These are phyloP conservation scores for Carassius auratus DNA, from an alignment of 2,113 vertebrate genomes.

Conservation along the genomic window DNA sequence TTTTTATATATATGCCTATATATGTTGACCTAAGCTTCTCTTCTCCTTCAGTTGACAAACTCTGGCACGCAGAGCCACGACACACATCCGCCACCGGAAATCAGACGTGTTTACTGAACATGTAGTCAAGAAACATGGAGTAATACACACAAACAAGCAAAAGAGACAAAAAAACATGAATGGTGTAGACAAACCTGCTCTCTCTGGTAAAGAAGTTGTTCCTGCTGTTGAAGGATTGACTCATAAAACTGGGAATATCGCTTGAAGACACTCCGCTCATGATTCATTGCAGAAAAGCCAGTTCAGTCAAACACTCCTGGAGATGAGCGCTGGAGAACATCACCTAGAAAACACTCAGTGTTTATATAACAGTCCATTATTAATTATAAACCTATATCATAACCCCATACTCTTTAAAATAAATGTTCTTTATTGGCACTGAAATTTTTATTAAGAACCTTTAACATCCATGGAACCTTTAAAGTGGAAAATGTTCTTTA, in stretches of 20 bases:
- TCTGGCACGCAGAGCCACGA: conserved; percentile 68
- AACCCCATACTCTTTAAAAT: not conserved
- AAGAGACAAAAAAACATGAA: not conserved
- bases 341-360: conserved; percentile 60
- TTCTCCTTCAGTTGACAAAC: conserved; percentile 71
- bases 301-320: conserved; percentile 68
- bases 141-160: not conserved
- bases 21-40: conserved; percentile 62
- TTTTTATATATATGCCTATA: conserved; percentile 25
- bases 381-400: not conserved
- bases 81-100: conserved; percentile 67
- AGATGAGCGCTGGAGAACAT: conserved; percentile 70
- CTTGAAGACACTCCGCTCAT: conserved; percentile 75
- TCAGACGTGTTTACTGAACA: not conserved
- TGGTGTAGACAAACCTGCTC: conserved; percentile 63
- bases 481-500: not conserved
- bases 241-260: conserved; percentile 79
- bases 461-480: not conserved
- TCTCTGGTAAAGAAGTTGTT: conserved; percentile 69
- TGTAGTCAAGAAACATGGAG: not conserved
- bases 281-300: conserved; percentile 73
- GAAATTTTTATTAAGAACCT: not conserved
- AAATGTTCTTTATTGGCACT: not conserved
- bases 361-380: not conserved
- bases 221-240: conserved; percentile 72